phyloP scores from a whole-genome alignment of 2,888 invertebrate species.

The Leptopilina drosophilae region DNA sequence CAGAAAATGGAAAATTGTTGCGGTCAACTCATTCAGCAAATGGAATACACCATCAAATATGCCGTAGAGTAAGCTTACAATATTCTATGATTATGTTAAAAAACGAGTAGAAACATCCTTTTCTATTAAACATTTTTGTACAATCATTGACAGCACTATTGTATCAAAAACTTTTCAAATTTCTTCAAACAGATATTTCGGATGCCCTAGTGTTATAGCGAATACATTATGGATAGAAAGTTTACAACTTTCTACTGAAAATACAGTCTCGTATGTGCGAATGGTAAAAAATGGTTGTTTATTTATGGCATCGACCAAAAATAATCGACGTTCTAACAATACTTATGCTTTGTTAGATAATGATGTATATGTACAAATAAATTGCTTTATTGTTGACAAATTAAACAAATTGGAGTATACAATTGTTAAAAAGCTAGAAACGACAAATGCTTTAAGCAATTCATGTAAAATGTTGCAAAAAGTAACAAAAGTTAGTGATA shows the following conservation, averaged over 20 bases:
- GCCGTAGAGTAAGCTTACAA: not conserved
- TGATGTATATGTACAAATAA: not conserved
- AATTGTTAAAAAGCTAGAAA: not conserved
- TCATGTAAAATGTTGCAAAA: not conserved
- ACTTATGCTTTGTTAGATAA: slow-evolving; percentile 7
- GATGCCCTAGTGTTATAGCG: not conserved
- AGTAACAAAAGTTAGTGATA: not conserved
- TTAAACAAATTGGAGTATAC: not conserved
- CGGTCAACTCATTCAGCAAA: slow-evolving; percentile 6
- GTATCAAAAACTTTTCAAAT: not conserved
- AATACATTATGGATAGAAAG: slow-evolving; percentile 2
- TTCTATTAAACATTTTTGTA: not conserved
- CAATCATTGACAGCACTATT: not conserved
- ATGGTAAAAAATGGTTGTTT: slow-evolving; percentile 13
- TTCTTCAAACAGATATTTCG: slow-evolving; percentile 7
- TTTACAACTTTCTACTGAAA: not conserved
- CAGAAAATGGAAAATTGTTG: slow-evolving; percentile 27
- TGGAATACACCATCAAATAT: slow-evolving; percentile 36
- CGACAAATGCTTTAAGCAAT: not conserved
- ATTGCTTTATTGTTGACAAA: slow-evolving; percentile 1
- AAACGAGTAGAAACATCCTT: slow-evolving; percentile 12
- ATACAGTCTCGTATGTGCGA: slow-evolving; percentile 6
- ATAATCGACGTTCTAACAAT: slow-evolving; percentile 10
- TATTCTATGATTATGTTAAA: slow-evolving; percentile 22
- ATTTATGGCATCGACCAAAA: slow-evolving; percentile 1